phyloP scores from a whole-genome alignment of 1,140 invertebrate species.

The Lerema accius region DNA sequence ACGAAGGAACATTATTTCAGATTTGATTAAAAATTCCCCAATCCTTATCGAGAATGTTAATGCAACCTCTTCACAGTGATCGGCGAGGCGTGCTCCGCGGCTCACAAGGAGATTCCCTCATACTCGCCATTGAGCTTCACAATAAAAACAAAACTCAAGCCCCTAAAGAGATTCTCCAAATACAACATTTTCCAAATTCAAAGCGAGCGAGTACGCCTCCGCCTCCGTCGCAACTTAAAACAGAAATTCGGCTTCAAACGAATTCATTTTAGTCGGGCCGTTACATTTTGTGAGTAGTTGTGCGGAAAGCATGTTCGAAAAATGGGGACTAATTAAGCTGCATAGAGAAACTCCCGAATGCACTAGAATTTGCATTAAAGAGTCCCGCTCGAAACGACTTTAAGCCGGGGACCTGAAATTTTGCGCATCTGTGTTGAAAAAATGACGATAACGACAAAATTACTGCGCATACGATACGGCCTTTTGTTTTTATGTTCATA shows the following conservation, averaged over 20 bases:
- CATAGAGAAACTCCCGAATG: conserved; percentile 8
- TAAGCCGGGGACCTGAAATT: conserved; percentile 3
- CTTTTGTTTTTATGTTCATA: background rate
- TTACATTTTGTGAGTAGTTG: conserved; percentile 17
- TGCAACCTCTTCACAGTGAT: background rate
- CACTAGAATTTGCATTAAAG: conserved; percentile 9
- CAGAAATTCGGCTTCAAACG: conserved; percentile 24
- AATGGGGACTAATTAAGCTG: conserved; percentile 28
- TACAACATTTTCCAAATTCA: background rate
- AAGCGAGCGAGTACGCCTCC: background rate
- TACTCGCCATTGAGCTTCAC: background rate
- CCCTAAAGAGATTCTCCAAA: background rate
- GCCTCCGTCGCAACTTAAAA: background rate
- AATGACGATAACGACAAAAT: background rate
- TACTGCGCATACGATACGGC: background rate
- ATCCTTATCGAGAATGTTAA: background rate
- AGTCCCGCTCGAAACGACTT: background rate
- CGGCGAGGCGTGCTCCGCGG: no score
- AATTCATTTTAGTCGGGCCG: conserved; percentile 15
- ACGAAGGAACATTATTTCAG: no score
- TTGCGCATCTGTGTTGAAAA: background rate
- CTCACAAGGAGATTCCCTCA: background rate
- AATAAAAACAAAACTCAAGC: background rate
- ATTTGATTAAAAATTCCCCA: no score
- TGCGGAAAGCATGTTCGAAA: conserved; percentile 5